phyloP scores from a whole-genome alignment of 2,888 invertebrate species.

The Abrostola triplasia region DNA sequence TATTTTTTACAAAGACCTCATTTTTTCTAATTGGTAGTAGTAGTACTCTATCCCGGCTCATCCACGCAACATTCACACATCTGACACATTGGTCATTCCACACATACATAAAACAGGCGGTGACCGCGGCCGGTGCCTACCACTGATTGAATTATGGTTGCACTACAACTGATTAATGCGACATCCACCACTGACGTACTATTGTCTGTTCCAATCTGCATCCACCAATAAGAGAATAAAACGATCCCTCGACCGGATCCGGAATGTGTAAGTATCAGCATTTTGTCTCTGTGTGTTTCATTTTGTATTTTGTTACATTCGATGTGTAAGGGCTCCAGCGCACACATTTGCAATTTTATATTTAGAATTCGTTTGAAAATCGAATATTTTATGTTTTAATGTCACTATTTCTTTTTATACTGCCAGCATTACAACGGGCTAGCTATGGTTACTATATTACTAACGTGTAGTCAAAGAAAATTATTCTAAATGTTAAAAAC shows the following conservation, averaged over 20 bases:
- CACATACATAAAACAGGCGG: constrained; percentile 75
- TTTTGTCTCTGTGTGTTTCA: constrained; percentile 67
- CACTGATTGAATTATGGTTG: constrained; percentile 87
- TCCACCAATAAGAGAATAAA: constrained; percentile 76
- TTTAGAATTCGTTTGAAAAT: constrained; percentile 38
- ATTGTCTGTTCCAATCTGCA: constrained; percentile 86
- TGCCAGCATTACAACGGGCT: no score
- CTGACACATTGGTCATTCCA: constrained; percentile 74
- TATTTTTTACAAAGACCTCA: not conserved
- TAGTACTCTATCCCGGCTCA: constrained; percentile 49
- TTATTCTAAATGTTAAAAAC: no score
- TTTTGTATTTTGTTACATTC: constrained; percentile 47
- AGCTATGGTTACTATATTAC: no score
- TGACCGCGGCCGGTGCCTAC: constrained; percentile 67
- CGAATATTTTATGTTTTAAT: not conserved
- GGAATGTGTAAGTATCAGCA: constrained; percentile 75
- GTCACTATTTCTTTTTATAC: no score
- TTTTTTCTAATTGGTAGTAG: not conserved
- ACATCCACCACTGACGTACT: constrained; percentile 84
- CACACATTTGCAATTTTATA: constrained; percentile 36
- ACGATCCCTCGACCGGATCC: constrained; percentile 57
- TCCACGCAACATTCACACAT: constrained; percentile 64
- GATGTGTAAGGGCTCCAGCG: constrained; percentile 25
- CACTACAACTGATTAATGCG: constrained; percentile 87
- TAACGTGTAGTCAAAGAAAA: no score